These are phyloP conservation scores for Thripadectes ignobilis DNA, from an alignment of 2,797 vertebrate species.

Conservation along the genomic window DNA sequence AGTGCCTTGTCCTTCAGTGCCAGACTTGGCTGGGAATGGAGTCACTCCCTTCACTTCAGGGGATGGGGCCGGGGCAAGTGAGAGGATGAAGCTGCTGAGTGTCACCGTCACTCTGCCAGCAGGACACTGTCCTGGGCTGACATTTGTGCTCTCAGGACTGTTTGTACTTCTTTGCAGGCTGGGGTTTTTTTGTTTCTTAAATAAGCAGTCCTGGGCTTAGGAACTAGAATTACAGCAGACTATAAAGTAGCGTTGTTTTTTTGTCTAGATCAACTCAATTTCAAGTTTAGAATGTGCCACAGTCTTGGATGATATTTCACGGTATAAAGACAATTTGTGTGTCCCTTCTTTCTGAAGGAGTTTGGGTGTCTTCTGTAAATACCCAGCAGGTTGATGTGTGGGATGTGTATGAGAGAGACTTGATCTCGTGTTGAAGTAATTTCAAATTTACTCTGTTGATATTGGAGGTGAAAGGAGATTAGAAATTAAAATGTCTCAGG, in stretches of 20 bases:
- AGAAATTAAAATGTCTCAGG: background rate
- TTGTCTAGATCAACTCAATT: background rate
- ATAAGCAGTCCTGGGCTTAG: background rate
- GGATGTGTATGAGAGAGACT: background rate
- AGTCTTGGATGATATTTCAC: background rate
- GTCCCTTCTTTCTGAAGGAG: background rate
- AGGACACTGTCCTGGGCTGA: background rate
- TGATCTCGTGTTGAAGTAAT: background rate
- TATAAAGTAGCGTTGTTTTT: background rate
- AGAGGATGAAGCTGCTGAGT: background rate
- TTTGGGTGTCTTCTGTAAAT: background rate
- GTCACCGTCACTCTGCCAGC: background rate
- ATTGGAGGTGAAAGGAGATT: background rate
- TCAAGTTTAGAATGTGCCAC: background rate
- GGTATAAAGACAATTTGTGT: background rate
- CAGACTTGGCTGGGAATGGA: background rate
- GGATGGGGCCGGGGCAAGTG: background rate
- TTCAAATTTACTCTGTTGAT: background rate
- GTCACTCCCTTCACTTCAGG: background rate
- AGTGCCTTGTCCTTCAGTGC: background rate
- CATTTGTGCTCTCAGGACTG: background rate
- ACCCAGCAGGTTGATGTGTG: background rate
- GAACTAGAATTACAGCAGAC: background rate
- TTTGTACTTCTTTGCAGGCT: background rate
- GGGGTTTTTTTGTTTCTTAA: background rate